phyloP scores from a whole-genome alignment of 2,797 vertebrate species.

The Neopelma chrysocephalum region DNA sequence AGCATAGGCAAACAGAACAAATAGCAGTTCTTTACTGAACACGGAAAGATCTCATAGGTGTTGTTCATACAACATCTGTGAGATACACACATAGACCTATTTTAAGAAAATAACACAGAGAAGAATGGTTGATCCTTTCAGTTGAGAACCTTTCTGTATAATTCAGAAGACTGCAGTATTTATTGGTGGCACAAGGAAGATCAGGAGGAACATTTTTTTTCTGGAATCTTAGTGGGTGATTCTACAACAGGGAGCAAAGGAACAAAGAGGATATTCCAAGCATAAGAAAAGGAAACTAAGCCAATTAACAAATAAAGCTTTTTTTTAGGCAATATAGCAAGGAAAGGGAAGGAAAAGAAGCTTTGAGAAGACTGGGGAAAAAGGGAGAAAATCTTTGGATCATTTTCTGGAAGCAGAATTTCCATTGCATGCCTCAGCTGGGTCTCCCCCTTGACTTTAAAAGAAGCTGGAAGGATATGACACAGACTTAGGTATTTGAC shows the following conservation, averaged over 20 bases:
- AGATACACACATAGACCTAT: not conserved
- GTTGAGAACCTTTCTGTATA: not conserved
- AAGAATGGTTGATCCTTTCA: not conserved
- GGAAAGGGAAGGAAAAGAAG: not conserved
- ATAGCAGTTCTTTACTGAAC: accelerated
- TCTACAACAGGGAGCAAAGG: not conserved
- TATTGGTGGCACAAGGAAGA: not conserved
- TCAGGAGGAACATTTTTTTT: accelerated
- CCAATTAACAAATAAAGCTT: accelerated
- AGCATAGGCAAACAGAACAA: not conserved
- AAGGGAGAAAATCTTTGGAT: not conserved
- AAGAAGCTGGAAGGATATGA: not conserved
- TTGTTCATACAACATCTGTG: not conserved
- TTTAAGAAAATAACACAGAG: not conserved
- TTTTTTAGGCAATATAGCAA: not conserved
- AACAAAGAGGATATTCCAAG: not conserved
- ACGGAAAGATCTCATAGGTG: not conserved
- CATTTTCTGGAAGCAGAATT: not conserved
- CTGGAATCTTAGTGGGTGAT: not conserved
- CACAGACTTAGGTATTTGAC: not conserved
- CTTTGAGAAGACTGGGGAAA: not conserved
- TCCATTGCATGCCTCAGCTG: not conserved
- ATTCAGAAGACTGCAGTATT: not conserved
- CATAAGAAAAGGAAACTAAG: not conserved
- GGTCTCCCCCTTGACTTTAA: not conserved